Base-by-base conservation (phyloP, 2,113 vertebrate genomes). In the Ornithorhynchus anatinus region DNA sequence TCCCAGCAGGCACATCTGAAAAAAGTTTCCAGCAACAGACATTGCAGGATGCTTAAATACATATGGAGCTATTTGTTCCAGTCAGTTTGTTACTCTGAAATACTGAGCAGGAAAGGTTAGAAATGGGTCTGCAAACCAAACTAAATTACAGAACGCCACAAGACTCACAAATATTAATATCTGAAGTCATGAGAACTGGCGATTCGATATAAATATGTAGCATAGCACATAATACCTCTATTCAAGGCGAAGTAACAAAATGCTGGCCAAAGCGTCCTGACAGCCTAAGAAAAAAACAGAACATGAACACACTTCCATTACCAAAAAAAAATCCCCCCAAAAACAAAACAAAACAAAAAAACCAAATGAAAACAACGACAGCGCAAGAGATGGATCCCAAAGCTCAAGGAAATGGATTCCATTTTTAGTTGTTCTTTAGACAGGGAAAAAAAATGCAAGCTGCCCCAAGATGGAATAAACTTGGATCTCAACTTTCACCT, bases 211-310 rank as follows among this genome's bases (percentile, higher is more conserved):
- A 0, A 11, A 43, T 43, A 27, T 71, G 56, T 54, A 69, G 51
- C 73, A 5, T 6, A 25, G 73, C 65, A 13, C 15, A 19, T 27
- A 22, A 60, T 53, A 51, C 59, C 60, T 56, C 0, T 27, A 16
- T 35, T 69, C 39, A 29, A 31, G 37, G 62, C 50, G 81, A 78
- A 79, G 54, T 37, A 35, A 67, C 52, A 72, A 60, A n/a, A 67
- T 23, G 59, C 56, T 72, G 47, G 10, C 53, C 66, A 72, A 33
- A 32, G 32, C 66, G 54, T 48, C 37, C 57, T 19, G 22, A 27
- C 25, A 31, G 16, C 25, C 19, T 17, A 29, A 50, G 14, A 29
- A 20, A 48, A 48, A 25, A 47, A 27, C 23, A 9, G 47, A 7
- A 17, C 7, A n/a, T 27, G 31, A 12, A n/a, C 11, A 10, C 27